These are phyloP conservation scores for Myotis davidii DNA, from an alignment of 2,113 vertebrate genomes.

Conservation along the genomic window DNA sequence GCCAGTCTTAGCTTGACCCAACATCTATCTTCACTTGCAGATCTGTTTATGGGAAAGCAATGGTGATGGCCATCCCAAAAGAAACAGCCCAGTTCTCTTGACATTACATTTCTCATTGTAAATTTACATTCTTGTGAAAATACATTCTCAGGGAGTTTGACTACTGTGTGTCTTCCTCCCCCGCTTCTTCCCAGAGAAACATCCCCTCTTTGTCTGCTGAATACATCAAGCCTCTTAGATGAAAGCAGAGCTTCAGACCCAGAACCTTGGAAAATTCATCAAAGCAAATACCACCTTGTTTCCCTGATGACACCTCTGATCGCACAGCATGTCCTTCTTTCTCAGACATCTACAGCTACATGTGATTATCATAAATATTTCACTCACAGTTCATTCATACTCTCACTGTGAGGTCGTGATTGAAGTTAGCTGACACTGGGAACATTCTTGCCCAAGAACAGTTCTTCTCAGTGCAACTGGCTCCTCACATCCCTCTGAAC, in stretches of 20 bases:
- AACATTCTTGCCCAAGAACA: background rate
- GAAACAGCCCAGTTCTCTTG: background rate
- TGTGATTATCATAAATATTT: slow-evolving; percentile 70
- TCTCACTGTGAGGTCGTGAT: background rate
- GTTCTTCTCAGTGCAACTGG: background rate
- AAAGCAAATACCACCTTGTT: slow-evolving; percentile 66
- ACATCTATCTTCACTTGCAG: background rate
- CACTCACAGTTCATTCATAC: background rate
- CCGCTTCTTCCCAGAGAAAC: background rate
- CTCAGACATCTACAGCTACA: slow-evolving; percentile 52
- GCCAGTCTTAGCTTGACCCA: background rate
- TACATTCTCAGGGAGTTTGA: background rate
- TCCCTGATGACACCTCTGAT: slow-evolving; percentile 50
- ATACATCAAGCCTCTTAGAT: slow-evolving; percentile 49
- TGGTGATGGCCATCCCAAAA: too few species aligned
- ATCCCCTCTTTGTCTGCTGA: background rate
- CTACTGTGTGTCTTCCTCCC: background rate
- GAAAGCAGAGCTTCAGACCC: slow-evolving; percentile 8
- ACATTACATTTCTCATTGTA: background rate
- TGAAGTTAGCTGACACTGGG: background rate
- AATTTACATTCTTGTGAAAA: slow-evolving; percentile 36
- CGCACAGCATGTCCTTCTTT: slow-evolving; percentile 25
- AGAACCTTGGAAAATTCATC: slow-evolving; percentile 48
- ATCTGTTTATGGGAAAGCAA: background rate
- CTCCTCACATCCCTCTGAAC: fast-evolving